A percentile compares a stretch with the other conserved stretches of the same genome.
Conservation (phyloP, 2,797 vertebrate species). For the Pygocentrus nattereri region DNA sequence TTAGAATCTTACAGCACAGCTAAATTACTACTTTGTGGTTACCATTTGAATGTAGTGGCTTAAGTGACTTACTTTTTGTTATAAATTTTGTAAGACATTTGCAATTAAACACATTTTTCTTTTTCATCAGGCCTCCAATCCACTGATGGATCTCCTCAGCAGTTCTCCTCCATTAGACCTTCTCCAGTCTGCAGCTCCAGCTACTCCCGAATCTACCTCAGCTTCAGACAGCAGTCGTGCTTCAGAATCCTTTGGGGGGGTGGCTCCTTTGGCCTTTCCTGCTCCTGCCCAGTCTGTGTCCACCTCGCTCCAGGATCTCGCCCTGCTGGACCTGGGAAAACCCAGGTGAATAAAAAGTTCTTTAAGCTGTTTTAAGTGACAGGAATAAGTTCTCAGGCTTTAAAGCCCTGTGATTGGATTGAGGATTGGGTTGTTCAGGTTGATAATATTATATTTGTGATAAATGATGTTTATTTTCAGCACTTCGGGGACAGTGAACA, state of each 20-base stretch:
- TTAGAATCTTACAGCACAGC: too few relatives aligned
- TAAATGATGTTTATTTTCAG: too few relatives aligned
- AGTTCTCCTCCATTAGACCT: conserved; percentile 66
- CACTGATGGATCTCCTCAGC: conserved; percentile 80
- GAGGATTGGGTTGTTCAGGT: too few relatives aligned
- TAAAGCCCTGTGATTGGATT: too few relatives aligned
- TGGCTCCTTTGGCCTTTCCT: conserved; percentile 37
- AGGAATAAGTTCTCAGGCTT: too few relatives aligned
- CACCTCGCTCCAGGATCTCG: conserved; percentile 73
- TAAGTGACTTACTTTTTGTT: too few relatives aligned
- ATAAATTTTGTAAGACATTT: too few relatives aligned
- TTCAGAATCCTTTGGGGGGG: conserved; percentile 28
- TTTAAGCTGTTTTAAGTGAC: background rate
- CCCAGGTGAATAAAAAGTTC: conserved; percentile 72
- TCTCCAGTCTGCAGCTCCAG: conserved; percentile 68
- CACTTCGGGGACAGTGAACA: too few relatives aligned
- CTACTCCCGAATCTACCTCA: conserved; percentile 63
- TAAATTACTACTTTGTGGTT: too few relatives aligned
- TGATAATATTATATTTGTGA: too few relatives aligned
- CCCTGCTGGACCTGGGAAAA: conserved; percentile 83
- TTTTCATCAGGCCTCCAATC: conserved; percentile 72
- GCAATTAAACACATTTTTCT: conserved; percentile 14
- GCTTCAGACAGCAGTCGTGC: background rate
- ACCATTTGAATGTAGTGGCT: too few relatives aligned
- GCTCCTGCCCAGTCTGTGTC: conserved; percentile 35